Base-by-base conservation (phyloP, 35 echinoderm and acorn worm genomes). In the Ophiothrix spiculata region DNA sequence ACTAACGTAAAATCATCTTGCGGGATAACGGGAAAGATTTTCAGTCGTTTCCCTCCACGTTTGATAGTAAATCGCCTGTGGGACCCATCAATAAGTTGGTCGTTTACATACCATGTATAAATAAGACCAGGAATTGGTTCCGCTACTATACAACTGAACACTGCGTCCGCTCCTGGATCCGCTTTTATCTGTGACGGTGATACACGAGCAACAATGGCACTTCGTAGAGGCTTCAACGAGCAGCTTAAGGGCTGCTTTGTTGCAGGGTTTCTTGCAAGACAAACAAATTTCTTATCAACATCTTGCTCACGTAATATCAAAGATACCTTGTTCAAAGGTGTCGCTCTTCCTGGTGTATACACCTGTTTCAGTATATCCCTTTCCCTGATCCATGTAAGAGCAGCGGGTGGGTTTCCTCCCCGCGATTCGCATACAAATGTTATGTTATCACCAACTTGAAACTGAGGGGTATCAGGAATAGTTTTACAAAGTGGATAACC, bases 361-460 rank as follows among this genome's bases (percentile, higher is more conserved):
- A 3, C 34, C 0, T 73, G 49, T 29, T 84, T 49, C 29, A 91
- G 33, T 37, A 80, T 91, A 17, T 80, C 83, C 10, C 83, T 79
- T 0, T 88, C 88, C n/a, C 92, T 69, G 23, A 90, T 83, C 64
- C 89, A 86, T 16, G 92, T 80, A 33, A 94, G 74, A 0, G 83
- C 90, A 37, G 92, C 92, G 11, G 92, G 88, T 32, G 92, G 92
- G 40, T 85, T 75, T 0, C 92, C 92, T 1, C 92, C 92, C 8
- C 79, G 63, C 1, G 92, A 94, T 19, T 94, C 92, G 40, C 92
- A 94, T 31, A 49, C 19, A 35, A 94, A 32, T 0, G 92, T 94
- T 19, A 94, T 76, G 38, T 81, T 84, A 78, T 94, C 92, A 25
- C 92, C 88, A 39, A 90, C 56, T 25, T 34, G 40, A 25, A 86